A percentile compares a stretch with the other conserved stretches of the same genome.
Conservation (phyloP, 1,140 invertebrate genomes). For the Megathymus violae region DNA sequence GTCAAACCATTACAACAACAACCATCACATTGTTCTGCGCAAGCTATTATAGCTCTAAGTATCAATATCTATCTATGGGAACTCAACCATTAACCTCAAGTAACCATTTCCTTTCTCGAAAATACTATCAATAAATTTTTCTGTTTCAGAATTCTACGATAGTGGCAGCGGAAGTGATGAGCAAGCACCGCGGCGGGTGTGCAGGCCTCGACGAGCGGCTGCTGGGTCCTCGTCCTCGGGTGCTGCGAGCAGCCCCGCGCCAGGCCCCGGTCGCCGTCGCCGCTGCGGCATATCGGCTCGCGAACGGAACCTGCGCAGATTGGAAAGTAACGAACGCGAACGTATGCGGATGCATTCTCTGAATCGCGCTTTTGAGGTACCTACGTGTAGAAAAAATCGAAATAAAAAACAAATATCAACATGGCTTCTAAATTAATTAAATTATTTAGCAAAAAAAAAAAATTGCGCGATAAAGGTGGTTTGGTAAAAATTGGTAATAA, state of each 20-base stretch:
- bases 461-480: no score
- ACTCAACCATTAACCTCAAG: no score
- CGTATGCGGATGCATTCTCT: conserved; percentile 96
- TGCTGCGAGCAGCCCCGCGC: conserved; percentile 41
- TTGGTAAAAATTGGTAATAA: no score
- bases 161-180: conserved; percentile 71
- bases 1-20: no score
- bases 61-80: no score
- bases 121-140: neutral
- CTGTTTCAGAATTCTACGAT: conserved; percentile 69
- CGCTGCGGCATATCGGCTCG: conserved; percentile 87
- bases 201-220: conserved; percentile 55
- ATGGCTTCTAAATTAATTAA: no score
- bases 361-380: conserved; percentile 96
- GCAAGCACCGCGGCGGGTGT: conserved; percentile 51
- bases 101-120: no score
- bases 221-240: conserved; percentile 60
- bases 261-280: conserved; percentile 70
- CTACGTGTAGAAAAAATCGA: no score
- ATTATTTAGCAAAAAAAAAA: no score
- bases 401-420: no score
- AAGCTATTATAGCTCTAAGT: no score
- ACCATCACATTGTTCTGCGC: no score
- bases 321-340: conserved; percentile 96
- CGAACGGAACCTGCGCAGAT: conserved; percentile 92